Evolutionary conservation across 2,797 vertebrate genomes (phyloP).

Genomic region (Nyctalus aviator): DNA sequence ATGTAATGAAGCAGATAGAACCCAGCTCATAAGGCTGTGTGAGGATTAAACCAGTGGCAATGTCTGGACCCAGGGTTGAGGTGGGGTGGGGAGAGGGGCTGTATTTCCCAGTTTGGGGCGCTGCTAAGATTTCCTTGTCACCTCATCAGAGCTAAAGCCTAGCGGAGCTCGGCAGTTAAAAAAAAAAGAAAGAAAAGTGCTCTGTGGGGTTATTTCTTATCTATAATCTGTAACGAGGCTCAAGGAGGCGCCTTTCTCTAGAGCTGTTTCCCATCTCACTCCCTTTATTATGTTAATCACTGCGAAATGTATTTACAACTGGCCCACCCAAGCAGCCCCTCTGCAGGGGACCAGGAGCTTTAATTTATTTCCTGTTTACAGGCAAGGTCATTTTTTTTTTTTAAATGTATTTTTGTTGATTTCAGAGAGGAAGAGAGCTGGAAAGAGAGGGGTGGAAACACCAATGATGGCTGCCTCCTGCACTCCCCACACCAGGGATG

Average conservation of each 20-base stretch:
- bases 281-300: background rate
- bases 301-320: background rate
- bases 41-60: background rate
- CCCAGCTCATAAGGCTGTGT: background rate
- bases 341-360: background rate
- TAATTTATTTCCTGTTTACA: background rate
- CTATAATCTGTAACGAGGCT: background rate
- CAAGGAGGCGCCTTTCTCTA: background rate
- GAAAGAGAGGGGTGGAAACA: too few species aligned
- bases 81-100: too few species aligned
- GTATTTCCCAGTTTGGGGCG: background rate
- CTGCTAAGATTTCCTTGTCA: background rate
- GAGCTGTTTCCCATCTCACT: background rate
- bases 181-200: background rate
- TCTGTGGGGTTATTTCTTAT: background rate
- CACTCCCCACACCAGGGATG: too few species aligned
- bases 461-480: too few species aligned
- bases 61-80: background rate
- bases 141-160: background rate
- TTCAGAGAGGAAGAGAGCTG: too few species aligned
- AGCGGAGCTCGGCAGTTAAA: background rate
- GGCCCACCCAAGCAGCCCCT: background rate
- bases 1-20: background rate
- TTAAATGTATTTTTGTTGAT: too few species aligned
- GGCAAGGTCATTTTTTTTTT: background rate